These are phyloP conservation scores for Microcebus tavaratra DNA, from an alignment of 2,113 vertebrate species.

Conservation along the genomic window DNA sequence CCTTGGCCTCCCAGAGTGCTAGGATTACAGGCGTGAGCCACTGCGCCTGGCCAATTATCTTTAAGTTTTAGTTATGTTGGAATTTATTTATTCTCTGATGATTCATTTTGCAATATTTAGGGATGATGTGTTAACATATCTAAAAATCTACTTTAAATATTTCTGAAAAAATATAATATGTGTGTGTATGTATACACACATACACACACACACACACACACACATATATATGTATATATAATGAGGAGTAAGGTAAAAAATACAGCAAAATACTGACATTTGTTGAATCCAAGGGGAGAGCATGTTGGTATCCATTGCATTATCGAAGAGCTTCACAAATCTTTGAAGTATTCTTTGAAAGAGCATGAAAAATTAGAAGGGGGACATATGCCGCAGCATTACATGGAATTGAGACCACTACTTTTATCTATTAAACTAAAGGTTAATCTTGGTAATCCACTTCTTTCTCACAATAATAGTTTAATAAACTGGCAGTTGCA, in stretches of 20 bases:
- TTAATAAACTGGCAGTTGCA: neutral
- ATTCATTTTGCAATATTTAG: neutral
- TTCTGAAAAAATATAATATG: neutral
- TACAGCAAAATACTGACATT: neutral
- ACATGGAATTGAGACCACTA: neutral
- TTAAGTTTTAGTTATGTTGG: conserved; percentile 22
- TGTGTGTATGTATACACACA: too few species aligned
- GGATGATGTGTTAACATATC: neutral
- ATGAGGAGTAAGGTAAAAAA: neutral
- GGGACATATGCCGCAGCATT: neutral
- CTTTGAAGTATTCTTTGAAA: conserved; percentile 31
- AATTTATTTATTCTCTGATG: neutral
- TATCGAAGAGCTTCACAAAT: neutral
- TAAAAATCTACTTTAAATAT: conserved; percentile 18
- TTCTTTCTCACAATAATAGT: neutral
- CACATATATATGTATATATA: too few species aligned
- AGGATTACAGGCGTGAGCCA: too few species aligned
- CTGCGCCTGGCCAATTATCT: neutral
- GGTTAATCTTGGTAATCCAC: neutral
- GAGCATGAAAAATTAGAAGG: neutral
- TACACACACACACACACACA: too few species aligned
- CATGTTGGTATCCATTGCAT: neutral
- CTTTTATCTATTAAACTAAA: conserved; percentile 30
- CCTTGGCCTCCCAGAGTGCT: too few species aligned
- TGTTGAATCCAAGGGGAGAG: neutral